These are phyloP conservation scores for Pocota personata DNA, from an alignment of 2,888 invertebrate species.

Conservation along the genomic window DNA sequence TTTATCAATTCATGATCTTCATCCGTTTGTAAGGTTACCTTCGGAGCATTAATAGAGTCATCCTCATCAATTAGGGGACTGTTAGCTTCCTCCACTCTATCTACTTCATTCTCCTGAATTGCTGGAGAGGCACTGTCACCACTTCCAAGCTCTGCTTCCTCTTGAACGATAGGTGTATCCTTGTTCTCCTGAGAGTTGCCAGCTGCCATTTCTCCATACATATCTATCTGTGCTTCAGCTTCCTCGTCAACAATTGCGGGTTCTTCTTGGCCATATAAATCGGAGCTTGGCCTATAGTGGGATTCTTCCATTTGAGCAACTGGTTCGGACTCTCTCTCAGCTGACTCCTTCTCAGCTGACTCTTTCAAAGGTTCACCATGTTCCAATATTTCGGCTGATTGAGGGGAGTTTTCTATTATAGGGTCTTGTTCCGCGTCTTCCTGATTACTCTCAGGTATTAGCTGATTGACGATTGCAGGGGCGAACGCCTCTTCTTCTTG, in stretches of 20 bases:
- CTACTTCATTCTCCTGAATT: not conserved
- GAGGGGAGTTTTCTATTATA: not conserved
- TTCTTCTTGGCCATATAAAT: slow-evolving; percentile 45
- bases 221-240: slow-evolving; percentile 51
- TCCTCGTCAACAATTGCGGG: slow-evolving; percentile 44
- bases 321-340: too few species aligned
- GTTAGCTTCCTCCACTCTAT: not conserved
- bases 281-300: slow-evolving; percentile 61
- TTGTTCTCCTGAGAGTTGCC: slow-evolving; percentile 40
- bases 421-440: not conserved
- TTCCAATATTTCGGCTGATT: not conserved
- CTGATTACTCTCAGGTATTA: not conserved
- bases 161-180: not conserved
- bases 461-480: not conserved
- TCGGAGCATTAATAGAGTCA: not conserved
- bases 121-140: not conserved
- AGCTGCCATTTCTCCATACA: slow-evolving; percentile 22
- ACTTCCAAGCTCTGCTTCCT: slow-evolving; percentile 24
- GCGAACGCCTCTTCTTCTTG: not conserved
- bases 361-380: not conserved
- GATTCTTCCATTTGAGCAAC: slow-evolving; percentile 61
- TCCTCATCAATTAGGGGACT: not conserved
- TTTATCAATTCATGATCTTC: not conserved
- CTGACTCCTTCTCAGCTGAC: slow-evolving; percentile 5
- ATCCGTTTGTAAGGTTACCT: not conserved